Percentiles rank a stretch among this genome's conserved stretches.
Evolutionary conservation across 1,140 invertebrate species (phyloP).

Genomic region (Leptinotarsa lineolata): DNA sequence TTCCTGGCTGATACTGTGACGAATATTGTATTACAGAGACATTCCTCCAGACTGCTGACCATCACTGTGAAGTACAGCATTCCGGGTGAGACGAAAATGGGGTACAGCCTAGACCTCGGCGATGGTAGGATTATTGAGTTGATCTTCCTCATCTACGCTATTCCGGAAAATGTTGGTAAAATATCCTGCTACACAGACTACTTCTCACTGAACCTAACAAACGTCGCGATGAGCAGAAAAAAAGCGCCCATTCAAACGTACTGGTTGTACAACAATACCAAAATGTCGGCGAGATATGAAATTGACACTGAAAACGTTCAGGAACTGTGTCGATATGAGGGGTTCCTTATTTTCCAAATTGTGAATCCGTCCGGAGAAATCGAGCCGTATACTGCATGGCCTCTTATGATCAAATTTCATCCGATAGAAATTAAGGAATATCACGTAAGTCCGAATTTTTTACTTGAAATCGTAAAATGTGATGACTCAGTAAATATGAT

Average conservation of each 20-base stretch:
- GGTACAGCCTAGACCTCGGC: conserved; percentile 33
- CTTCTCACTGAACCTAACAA: neutral
- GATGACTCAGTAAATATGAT: too few relatives aligned
- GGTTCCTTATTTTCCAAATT: conserved; percentile 41
- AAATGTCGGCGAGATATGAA: conserved; percentile 28
- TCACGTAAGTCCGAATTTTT: neutral
- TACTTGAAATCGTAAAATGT: too few relatives aligned
- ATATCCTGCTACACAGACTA: conserved; percentile 25
- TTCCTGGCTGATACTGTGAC: neutral
- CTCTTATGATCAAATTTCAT: conserved; percentile 34
- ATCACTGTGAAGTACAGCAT: conserved; percentile 32
- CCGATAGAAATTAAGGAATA: conserved; percentile 34
- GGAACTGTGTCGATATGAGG: conserved; percentile 29
- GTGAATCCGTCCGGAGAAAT: conserved; percentile 36
- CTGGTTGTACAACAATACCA: conserved; percentile 48
- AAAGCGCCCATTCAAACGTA: conserved; percentile 35
- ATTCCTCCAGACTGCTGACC: neutral
- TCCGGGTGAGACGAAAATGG: conserved; percentile 20
- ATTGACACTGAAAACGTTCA: conserved; percentile 29
- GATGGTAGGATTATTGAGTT: conserved; percentile 35
- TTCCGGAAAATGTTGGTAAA: conserved; percentile 18
- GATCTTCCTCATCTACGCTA: conserved; percentile 32
- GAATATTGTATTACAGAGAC: conserved; percentile 1
- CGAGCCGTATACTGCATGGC: conserved; percentile 20
- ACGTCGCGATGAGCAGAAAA: conserved; percentile 6